A percentile compares a stretch with the other conserved stretches of the same genome.
phyloP scores from a whole-genome alignment of 1,140 invertebrate genomes.

The Phocides pigmalion region DNA sequence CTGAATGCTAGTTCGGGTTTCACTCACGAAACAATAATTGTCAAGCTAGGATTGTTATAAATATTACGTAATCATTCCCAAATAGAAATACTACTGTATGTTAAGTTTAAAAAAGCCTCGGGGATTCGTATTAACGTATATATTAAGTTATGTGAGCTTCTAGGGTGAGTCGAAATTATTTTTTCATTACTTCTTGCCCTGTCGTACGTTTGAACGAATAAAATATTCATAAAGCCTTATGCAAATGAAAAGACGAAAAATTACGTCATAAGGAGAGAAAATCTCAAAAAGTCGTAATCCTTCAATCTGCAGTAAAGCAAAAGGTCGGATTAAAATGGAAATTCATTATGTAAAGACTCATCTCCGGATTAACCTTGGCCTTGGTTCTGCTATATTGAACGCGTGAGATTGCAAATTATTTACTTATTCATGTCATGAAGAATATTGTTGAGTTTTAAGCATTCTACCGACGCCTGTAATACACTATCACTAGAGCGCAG shows the following conservation, averaged over 20 bases:
- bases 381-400: background rate
- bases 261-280: conserved; percentile 26
- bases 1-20: background rate
- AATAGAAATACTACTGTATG: no score
- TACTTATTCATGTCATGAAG: conserved; percentile 21
- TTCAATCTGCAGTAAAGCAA: conserved; percentile 29
- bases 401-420: conserved; percentile 21
- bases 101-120: no score
- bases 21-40: background rate
- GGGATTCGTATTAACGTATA: no score
- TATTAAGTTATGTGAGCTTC: no score
- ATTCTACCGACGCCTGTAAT: background rate
- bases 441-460: conserved; percentile 1
- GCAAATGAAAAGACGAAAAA: conserved; percentile 21
- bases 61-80: background rate
- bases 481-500: no score
- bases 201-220: background rate
- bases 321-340: conserved; percentile 20
- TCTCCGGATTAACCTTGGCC: conserved; percentile 20
- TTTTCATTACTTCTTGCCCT: background rate
- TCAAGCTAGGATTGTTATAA: background rate
- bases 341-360: conserved; percentile 17
- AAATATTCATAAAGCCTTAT: conserved; percentile 24
- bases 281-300: conserved; percentile 32
- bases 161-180: background rate